These are phyloP conservation scores for Nyctibius bracteatus DNA, from an alignment of 2,113 vertebrate genomes.

Conservation along the genomic window DNA sequence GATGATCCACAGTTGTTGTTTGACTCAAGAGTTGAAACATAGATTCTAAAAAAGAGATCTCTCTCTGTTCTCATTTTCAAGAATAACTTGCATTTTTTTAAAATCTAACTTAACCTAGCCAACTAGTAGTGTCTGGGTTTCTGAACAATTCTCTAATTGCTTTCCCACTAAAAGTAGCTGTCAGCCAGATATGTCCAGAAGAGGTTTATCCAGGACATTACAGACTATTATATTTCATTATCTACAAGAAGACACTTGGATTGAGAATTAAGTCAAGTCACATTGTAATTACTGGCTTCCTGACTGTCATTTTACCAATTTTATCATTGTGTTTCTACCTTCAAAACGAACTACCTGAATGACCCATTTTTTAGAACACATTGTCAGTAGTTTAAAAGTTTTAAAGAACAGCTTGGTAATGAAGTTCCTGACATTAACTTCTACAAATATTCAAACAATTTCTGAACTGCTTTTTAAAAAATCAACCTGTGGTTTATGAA, in stretches of 20 bases:
- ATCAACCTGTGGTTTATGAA: not conserved
- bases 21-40: not conserved
- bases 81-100: not conserved
- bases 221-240: not conserved
- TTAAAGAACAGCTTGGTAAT: not conserved
- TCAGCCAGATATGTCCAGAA: not conserved
- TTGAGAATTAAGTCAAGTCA: not conserved
- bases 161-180: not conserved
- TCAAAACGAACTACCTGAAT: not conserved
- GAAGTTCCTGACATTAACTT: not conserved
- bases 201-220: not conserved
- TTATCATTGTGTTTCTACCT: not conserved
- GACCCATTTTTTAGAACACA: not conserved
- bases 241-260: not conserved
- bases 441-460: not conserved
- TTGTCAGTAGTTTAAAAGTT: not conserved
- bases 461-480: not conserved
- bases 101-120: not conserved
- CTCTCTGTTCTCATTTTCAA: not conserved
- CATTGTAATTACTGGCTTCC: not conserved
- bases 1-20: not conserved
- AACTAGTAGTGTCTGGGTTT: not conserved
- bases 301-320: not conserved
- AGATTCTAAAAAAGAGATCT: not conserved
- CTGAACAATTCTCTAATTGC: not conserved